These are phyloP conservation scores for Elgaria multicarinata DNA, from an alignment of 2,113 vertebrate genomes.

Conservation along the genomic window DNA sequence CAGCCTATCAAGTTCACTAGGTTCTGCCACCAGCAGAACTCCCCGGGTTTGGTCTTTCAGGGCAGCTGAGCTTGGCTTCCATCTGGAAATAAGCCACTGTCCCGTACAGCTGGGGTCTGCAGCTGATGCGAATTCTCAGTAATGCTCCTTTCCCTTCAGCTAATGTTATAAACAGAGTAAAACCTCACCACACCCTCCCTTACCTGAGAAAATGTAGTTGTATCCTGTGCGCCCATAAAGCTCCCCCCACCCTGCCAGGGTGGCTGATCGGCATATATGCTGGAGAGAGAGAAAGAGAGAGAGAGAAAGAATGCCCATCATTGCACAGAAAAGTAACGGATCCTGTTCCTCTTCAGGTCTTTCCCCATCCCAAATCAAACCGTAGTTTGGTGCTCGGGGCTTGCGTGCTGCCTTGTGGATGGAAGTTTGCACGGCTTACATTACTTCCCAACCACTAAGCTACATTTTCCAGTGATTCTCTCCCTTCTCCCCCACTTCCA, in stretches of 20 bases:
- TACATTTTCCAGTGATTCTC: background rate
- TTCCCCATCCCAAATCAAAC: background rate
- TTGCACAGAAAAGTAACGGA: background rate
- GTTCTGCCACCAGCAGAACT: background rate
- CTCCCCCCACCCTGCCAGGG: constrained; percentile 97
- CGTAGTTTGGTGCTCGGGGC: background rate
- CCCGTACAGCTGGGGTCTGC: background rate
- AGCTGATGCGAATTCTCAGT: background rate
- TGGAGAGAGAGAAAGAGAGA: constrained; percentile 56
- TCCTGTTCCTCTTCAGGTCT: background rate
- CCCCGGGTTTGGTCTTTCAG: background rate
- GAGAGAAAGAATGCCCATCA: background rate
- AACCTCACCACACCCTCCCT: background rate
- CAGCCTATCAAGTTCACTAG: too few relatives aligned
- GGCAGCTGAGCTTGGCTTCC: background rate
- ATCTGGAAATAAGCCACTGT: background rate
- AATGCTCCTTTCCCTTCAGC: background rate
- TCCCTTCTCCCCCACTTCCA: background rate
- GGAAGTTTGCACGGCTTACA: background rate
- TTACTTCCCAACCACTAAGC: background rate
- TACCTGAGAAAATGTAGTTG: constrained; percentile 99
- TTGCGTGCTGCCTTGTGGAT: background rate
- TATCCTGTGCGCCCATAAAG: constrained; percentile 96
- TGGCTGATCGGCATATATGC: constrained; percentile 98
- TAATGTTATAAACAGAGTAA: background rate